A percentile compares a stretch with the other conserved stretches of the same genome.
Conservation (phyloP, 2,113 vertebrate species). For the Agapornis roseicollis region DNA sequence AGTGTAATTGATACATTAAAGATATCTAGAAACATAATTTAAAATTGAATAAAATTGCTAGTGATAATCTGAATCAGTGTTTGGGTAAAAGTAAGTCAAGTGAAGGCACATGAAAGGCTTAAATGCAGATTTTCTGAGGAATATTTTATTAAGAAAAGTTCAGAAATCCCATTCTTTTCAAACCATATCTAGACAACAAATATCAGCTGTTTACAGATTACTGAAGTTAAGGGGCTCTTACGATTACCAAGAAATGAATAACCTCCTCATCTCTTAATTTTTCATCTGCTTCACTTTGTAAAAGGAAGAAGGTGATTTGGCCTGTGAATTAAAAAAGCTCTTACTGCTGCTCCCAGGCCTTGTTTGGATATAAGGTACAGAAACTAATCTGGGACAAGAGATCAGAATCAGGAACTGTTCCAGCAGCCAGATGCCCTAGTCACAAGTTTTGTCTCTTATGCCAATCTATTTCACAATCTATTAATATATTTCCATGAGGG, state of each 20-base stretch:
- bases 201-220: neutral
- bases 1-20: neutral
- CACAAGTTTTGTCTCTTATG: neutral
- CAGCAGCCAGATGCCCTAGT: neutral
- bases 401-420: neutral
- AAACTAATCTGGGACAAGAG: neutral
- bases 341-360: neutral
- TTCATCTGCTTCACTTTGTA: neutral
- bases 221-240: neutral
- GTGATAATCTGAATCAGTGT: neutral
- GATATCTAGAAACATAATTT: neutral
- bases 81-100: neutral
- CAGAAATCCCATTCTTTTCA: neutral
- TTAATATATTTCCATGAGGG: neutral
- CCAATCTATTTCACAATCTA: neutral
- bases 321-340: neutral
- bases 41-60: neutral
- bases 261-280: neutral
- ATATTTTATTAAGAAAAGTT: neutral
- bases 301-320: neutral
- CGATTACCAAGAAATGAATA: neutral
- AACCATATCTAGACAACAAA: neutral
- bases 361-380: neutral
- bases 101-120: neutral
- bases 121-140: neutral